Base-by-base conservation (phyloP, 2,888 invertebrate genomes). In the Danaus chrysippus region DNA sequence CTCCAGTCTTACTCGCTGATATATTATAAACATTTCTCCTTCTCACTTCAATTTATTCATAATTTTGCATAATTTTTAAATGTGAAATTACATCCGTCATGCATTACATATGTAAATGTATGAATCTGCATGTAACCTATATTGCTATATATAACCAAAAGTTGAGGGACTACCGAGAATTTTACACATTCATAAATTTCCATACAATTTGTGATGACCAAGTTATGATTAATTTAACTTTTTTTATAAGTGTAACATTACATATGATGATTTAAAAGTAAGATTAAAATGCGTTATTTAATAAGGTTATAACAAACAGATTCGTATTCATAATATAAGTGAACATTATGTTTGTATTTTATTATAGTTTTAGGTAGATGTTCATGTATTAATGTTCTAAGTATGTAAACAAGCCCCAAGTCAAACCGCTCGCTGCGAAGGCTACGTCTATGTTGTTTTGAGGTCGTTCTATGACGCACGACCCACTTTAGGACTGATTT, bases 401-500 rank as follows among this genome's bases (percentile, higher is more conserved):
- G 23, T 34, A 49, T 49, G 10, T 49, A 49, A 49, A 49, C 49
- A 17, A 46, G 13, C 46, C 17, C 17, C 49, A 49, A 49, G 15
- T 49, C 15, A 49, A 46, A 46, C 23, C 23, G 23, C 46, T 46
- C 46, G 46, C 9, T 46, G 1, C 46, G 46, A 46, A 46, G 46
- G 46, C n/a, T 34, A 34, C 23, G 23, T 34, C n/a, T 46, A 9
- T 46, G 46, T 13, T 46, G 46, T 46, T 15, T 3, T 46, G 46
- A 46, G 46, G 46, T 46, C 46, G 15, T 13, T 15, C 5, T n/a
- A 10, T 46, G 46, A 46, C 46, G n/a, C 46, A 46, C 5, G 46
- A 46, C 46, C n/a, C 46, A 46, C 46, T n/a, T 46, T 46, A 46
- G n/a, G 15, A 13, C 9, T n/a, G n/a, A 46, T 46, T n/a, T 34